These are phyloP conservation scores for Montipora capricornis DNA, from an alignment of 64 coral and sea anemone genomes.

Conservation along the genomic window DNA sequence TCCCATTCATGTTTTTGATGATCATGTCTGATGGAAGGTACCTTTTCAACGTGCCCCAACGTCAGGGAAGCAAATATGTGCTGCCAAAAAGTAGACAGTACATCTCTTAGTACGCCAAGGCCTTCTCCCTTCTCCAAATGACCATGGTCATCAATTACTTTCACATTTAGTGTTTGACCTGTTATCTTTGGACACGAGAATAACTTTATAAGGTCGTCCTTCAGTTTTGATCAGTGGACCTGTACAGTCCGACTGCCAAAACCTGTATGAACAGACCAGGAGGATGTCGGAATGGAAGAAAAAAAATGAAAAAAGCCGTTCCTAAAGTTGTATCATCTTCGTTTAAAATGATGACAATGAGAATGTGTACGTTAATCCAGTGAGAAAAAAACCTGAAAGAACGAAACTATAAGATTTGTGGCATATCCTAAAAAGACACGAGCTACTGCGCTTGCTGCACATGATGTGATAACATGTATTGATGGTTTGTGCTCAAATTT, in stretches of 20 bases:
- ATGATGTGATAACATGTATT: background rate
- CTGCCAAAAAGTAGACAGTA: background rate
- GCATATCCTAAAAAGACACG: background rate
- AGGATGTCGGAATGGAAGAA: background rate
- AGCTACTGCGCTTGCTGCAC: background rate
- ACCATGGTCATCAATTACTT: background rate
- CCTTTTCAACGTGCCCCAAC: conserved; percentile 17
- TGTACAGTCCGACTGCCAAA: background rate
- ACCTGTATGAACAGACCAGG: background rate
- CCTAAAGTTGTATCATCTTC: background rate
- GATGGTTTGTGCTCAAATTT: too few relatives aligned
- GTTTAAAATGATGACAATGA: background rate
- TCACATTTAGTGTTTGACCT: background rate
- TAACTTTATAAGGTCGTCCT: background rate
- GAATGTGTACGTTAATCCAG: background rate
- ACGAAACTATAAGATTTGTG: background rate
- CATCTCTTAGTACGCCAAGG: background rate
- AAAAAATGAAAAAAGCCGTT: background rate
- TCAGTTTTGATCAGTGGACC: background rate
- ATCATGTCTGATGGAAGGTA: conserved; percentile 60
- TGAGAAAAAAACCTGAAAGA: background rate
- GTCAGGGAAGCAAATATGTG: conserved; percentile 46
- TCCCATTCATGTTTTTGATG: conserved; percentile 17
- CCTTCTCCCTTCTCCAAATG: background rate
- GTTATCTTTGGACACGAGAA: conserved; percentile 1